Evolutionary conservation across 2,888 invertebrate species (phyloP), one percentile per base, ranked within the genome.

Genomic region (Tolmerus cingulatus): DNA sequence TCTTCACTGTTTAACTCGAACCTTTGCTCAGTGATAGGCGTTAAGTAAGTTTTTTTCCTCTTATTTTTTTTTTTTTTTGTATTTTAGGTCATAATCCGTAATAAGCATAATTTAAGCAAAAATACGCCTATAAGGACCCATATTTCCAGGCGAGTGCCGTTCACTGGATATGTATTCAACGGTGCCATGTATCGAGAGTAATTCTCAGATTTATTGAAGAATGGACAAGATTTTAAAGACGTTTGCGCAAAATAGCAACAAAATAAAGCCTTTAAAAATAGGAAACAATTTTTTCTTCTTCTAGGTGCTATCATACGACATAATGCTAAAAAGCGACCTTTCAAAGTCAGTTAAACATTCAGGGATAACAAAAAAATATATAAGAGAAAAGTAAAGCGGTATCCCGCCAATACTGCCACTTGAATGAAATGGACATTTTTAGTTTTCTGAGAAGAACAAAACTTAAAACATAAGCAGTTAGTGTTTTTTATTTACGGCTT

Each of bases 341-440:
- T 27, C 23, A 23, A 66, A 66, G 27, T 55, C 7, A 66, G 23
- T 66, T 66, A 66, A 23, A 19, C 5, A 23, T n/a, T 66, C 23
- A 66, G 66, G 34, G 34, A 34, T 34, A 34, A 34, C 5, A 34
- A 34, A 34, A 34, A 34, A 8, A 19, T 40, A 2, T 8, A 40
- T 40, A 40, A 51, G 19, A 55, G 1, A 55, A 55, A 55, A n/a
- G 55, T n/a, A 66, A 19, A 51, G 51, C 66, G 23, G 12, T 66
- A 66, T 1, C 27, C 27, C 23, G 66, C 66, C 66, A 66, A 66
- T 66, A 66, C 66, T 66, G 66, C 66, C 66, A 66, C 66, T 78
- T 79, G 51, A 79, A 79, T 79, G 79, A 79, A 79, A 79, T 51
- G 79, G 79, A 51, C 79, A 79, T 79, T 51, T 79, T 79, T 40